Base-by-base conservation (phyloP, 2,113 vertebrate species). In the Myocastor coypus region DNA sequence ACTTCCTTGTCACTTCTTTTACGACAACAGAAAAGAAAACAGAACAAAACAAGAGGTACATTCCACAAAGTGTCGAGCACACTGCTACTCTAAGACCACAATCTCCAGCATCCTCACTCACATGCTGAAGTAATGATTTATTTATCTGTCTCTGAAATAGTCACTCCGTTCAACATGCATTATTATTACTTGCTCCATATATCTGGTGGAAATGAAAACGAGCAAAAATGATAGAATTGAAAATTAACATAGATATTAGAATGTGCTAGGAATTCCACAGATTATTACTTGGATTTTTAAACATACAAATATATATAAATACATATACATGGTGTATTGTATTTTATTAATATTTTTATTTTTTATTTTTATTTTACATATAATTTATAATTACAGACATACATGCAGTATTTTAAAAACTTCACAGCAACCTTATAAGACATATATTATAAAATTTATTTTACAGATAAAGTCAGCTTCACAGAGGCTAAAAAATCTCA, bases 381-480 rank as follows among this genome's bases (percentile, higher is more conserved):
- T 14, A 34, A 32, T 68, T 68, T 34, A 68, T 68, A 68, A 69
- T 69, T 69, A 37, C 7, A 69, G 8, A 69, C 37, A 37, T 37
- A 69, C 34, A 69, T 28, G 9, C 4, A 13, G 37, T 57, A 66
- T 63, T 55, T 85, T 83, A 82, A 26, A 92, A 85, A 30, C 52
- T 71, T 68, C 71, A 69, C 11, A 57, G 88, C 13, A 71, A 69
- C 46, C 16, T 78, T 30, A 3, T 55, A 52, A 89, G n/a, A 91
- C 37, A 68, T 24, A 40, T 68, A 42, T 78, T 61, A 57, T 90
- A 75, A 92, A 87, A 37, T 83, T 85, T 71, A 96, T 52, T 71
- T 93, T 55, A 63, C 7, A 80, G 34, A 85, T 83, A 30, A 95
- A 24, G 87, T 46, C 20, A 94, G 13, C 22, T 69, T 95, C 84